Conservation (phyloP, 2,888 invertebrate genomes). For the Dusona sp. region DNA sequence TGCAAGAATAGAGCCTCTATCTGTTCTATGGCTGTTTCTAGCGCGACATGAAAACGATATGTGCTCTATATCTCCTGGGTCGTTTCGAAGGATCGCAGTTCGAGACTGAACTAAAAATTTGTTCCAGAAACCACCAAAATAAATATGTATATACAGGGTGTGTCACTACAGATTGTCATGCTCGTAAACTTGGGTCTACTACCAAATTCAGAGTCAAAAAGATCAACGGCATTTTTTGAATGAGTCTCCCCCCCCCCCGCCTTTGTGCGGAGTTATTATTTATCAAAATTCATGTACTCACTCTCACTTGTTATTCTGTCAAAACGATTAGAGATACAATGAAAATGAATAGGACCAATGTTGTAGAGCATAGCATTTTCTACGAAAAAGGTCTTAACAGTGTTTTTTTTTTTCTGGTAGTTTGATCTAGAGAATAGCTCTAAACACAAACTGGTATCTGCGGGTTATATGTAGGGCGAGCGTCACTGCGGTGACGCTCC, state of each 20-base stretch:
- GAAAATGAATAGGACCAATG: not conserved
- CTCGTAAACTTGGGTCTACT: not conserved
- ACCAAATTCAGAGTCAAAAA: not conserved
- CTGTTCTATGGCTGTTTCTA: conserved; percentile 4
- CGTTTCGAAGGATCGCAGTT: not conserved
- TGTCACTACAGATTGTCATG: not conserved
- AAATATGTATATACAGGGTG: conserved; percentile 6
- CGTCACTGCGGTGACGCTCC: not conserved
- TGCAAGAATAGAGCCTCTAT: conserved; percentile 17
- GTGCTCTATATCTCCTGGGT: not conserved
- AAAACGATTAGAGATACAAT: not conserved
- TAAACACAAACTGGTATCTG: not conserved
- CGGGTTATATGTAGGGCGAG: not conserved
- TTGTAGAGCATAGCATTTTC: not conserved
- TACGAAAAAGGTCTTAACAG: not conserved
- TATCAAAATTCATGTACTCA: not conserved
- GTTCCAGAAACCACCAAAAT: not conserved
- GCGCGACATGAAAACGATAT: conserved; percentile 25
- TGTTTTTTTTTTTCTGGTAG: not conserved
- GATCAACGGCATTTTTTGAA: not conserved
- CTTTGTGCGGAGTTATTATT: not conserved
- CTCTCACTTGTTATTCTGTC: not conserved
- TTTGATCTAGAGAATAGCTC: not conserved
- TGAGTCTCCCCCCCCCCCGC: too few relatives aligned
- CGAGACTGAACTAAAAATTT: conserved; percentile 1